phyloP scores from a whole-genome alignment of 2,113 vertebrate species.

The Neotragus pygmaeus region DNA sequence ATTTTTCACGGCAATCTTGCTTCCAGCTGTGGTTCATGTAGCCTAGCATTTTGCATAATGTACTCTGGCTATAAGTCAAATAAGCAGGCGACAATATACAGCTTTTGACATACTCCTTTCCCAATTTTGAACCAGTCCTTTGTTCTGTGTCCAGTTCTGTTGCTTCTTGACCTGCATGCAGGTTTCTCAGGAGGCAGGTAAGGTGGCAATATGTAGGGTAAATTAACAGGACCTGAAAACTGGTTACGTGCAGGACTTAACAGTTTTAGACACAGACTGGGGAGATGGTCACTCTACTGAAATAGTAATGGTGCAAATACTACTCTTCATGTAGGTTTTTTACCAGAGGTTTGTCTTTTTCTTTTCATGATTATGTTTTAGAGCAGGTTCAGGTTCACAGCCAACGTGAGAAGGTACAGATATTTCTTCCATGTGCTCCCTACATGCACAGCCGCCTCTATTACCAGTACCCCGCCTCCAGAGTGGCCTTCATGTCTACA shows the following conservation, averaged over 20 bases:
- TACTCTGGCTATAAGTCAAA: background rate
- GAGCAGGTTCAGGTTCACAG: background rate
- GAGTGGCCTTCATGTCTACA: no score
- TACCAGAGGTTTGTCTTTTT: background rate
- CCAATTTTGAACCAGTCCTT: background rate
- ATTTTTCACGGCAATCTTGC: background rate
- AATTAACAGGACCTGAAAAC: background rate
- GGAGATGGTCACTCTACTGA: background rate
- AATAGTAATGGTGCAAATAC: background rate
- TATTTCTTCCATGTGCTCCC: background rate
- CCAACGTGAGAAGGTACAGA: background rate
- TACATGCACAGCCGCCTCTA: background rate
- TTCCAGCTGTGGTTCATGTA: background rate
- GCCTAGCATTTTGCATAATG: background rate
- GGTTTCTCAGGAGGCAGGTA: background rate
- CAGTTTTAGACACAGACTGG: background rate
- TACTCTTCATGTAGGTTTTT: background rate
- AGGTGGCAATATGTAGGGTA: background rate
- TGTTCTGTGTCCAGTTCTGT: background rate
- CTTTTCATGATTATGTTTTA: background rate
- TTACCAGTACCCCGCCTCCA: background rate
- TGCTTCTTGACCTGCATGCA: background rate
- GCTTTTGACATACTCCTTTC: background rate
- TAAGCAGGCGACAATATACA: background rate
- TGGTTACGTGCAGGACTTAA: background rate